Base-by-base conservation (phyloP, 2,113 vertebrate genomes). In the Gracilinanus agilis region DNA sequence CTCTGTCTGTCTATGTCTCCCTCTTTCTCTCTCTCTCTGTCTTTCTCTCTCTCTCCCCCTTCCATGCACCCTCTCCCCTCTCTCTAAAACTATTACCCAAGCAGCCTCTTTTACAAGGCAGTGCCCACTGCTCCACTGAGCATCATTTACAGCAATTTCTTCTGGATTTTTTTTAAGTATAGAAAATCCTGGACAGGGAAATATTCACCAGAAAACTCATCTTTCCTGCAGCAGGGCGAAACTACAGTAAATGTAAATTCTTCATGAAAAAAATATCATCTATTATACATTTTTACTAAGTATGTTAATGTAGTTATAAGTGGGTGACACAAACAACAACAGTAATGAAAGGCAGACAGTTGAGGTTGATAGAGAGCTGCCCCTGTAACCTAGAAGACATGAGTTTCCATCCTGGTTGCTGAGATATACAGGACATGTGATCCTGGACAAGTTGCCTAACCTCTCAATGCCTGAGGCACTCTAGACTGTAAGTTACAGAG, bases 41-140 rank as follows among this genome's bases (percentile, higher is more conserved):
- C 29, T 11, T 12, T 27, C 56, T 58, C 24, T 58, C 9, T 27
- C 9, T 27, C 25, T 34, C 13, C n/a, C 2, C n/a, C 13, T 67
- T 13, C 24, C 0, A 34, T 12, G 34, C 16, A 13, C 9, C 8
- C 23, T 56, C 24, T 23, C 55, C 55, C 6, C 23, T 24, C 23
- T 56, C 24, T 58, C 25, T 58, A 12, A 67, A 67, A 67, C 34
- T 44, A 49, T 91, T 56, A 93, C 29, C 11, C 90, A 95, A 91
- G 75, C 83, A 97, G 90, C 92, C 90, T 94, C 96, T 91, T 90
- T 95, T 97, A 93, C 96, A 0, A 27, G 95, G 92, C 93, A 89
- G 95, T 95, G 96, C 96, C 53, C 93, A 93, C 44, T 55, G 56
- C 92, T 96, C 89, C 92, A 93, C 94, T 95, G 90, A 94, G 44